These are phyloP conservation scores for Pseudorhiza aurosa DNA, from an alignment of 30 jellyfish, hydroid and myxozoan genomes.

Conservation along the genomic window DNA sequence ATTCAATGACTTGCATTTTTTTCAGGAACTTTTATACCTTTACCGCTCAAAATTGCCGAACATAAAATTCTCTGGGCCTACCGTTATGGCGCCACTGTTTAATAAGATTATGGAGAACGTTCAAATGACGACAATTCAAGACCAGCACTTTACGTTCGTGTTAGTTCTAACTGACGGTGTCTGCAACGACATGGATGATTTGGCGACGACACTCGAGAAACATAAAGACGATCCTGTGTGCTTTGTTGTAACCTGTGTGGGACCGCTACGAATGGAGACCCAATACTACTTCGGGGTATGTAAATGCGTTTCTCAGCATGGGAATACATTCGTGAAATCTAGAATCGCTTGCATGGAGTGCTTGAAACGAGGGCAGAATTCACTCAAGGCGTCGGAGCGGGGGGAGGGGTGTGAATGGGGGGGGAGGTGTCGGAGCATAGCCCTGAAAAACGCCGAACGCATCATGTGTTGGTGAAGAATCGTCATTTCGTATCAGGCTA, in stretches of 20 bases:
- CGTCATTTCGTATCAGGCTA: too few species aligned
- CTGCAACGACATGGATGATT: conserved; percentile 73
- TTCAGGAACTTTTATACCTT: conserved; percentile 54
- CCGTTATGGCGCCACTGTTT: conserved; percentile 54
- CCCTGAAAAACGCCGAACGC: too few species aligned
- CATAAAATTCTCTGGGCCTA: conserved; percentile 74
- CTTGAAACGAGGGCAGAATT: too few species aligned
- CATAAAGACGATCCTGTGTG: conserved; percentile 53
- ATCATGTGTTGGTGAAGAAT: too few species aligned
- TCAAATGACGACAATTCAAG: conserved; percentile 7
- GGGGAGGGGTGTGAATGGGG: too few species aligned
- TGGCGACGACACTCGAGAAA: conserved; percentile 24
- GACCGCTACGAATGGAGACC: conserved; percentile 64
- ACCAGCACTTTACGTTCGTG: conserved; percentile 41
- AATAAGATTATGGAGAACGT: conserved; percentile 13
- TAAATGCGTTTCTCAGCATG: too few species aligned
- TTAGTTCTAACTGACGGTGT: conserved; percentile 78
- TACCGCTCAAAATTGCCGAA: conserved; percentile 48
- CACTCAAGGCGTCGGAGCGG: too few species aligned
- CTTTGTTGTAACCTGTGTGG: conserved; percentile 46
- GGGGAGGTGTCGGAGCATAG: too few species aligned
- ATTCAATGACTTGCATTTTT: background rate
- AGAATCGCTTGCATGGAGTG: too few species aligned
- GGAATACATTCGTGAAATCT: too few species aligned
- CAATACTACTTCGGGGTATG: conserved; percentile 47